Base-by-base conservation (phyloP, 1,140 invertebrate species). In the Lordiphosa collinella region DNA sequence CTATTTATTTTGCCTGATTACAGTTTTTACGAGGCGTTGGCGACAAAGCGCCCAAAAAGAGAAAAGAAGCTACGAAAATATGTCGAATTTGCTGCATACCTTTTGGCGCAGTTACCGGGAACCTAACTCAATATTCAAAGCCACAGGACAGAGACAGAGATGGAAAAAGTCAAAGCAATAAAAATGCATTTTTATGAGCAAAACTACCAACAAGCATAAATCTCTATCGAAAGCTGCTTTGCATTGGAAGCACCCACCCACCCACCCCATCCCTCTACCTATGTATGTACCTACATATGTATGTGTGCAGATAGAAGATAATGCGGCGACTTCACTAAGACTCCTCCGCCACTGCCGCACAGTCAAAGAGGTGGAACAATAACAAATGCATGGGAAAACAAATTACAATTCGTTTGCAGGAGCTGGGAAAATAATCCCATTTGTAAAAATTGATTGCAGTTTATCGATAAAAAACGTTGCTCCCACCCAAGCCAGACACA, bases 381-480 rank as follows among this genome's bases (percentile, higher is more conserved):
- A 84, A 84, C 78, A 84, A 84, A 84, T 85, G 79, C 78, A 84
- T 72, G 78, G 68, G 55, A 84, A 85, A 84, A 84, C 78, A 84
- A 84, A 84, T 84, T 84, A 84, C 78, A 78, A 78, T 84, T 84
- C 78, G 78, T 85, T 54, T 57, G 62, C 48, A 38, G 55, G 49
- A 69, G 36, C 31, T 32, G 44, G 59, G 48, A 84, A 84, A 84
- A 84, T 84, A 84, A 84, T 84, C 78, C 78, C 78, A 84, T 84
- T 84, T 84, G 78, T 85, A 84, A 84, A 84, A 84, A 84, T 84
- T 84, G 78, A 84, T 84, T 84, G 78, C 78, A 84, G 72, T 84
- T 73, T 84, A 82, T 72, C 72, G 78, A 84, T 84, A 82, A 84
- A 84, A 68, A 76, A 75, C 65, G 65, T 62, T 63, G 50, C 49